Evolutionary conservation across 1,140 invertebrate species (phyloP).

Genomic region (Megalopta genalis): DNA sequence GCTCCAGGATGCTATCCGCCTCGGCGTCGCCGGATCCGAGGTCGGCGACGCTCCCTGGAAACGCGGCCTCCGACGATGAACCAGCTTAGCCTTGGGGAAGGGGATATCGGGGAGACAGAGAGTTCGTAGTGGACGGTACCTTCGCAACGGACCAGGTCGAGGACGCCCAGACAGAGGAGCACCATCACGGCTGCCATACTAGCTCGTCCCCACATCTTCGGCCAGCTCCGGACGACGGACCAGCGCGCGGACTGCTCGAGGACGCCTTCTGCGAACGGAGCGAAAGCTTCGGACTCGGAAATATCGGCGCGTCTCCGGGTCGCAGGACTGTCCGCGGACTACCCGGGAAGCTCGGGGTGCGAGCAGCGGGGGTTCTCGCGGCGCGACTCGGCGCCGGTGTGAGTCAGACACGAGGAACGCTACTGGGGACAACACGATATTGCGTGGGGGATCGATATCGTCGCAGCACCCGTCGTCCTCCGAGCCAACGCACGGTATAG

Average conservation of each 20-base stretch:
- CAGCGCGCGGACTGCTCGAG: not conserved
- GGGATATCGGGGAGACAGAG: no score
- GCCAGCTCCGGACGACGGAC: slow-evolving; percentile 8
- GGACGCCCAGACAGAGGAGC: slow-evolving; percentile 58
- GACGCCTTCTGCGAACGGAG: not conserved
- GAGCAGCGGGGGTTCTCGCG: no score
- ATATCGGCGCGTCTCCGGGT: no score
- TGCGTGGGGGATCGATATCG: slow-evolving; percentile 74
- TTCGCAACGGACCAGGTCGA: slow-evolving; percentile 57
- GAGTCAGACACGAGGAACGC: slow-evolving; percentile 55
- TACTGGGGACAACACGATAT: slow-evolving; percentile 67
- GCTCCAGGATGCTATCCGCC: slow-evolving; percentile 78
- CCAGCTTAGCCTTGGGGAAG: no score
- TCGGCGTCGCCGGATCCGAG: slow-evolving; percentile 55
- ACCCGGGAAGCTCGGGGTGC: no score
- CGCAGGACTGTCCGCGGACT: no score
- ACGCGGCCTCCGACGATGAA: not conserved
- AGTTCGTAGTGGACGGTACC: slow-evolving; percentile 57
- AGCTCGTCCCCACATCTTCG: slow-evolving; percentile 74
- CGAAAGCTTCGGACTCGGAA: no score
- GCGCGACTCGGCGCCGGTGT: slow-evolving; percentile 9
- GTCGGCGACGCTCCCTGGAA: slow-evolving; percentile 36
- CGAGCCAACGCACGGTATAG: slow-evolving; percentile 46
- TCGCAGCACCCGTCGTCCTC: slow-evolving; percentile 68
- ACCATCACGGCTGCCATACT: slow-evolving; percentile 71